Evolutionary conservation across 64 coral and sea anemone genomes (phyloP).

Genomic region (Montipora sp.): DNA sequence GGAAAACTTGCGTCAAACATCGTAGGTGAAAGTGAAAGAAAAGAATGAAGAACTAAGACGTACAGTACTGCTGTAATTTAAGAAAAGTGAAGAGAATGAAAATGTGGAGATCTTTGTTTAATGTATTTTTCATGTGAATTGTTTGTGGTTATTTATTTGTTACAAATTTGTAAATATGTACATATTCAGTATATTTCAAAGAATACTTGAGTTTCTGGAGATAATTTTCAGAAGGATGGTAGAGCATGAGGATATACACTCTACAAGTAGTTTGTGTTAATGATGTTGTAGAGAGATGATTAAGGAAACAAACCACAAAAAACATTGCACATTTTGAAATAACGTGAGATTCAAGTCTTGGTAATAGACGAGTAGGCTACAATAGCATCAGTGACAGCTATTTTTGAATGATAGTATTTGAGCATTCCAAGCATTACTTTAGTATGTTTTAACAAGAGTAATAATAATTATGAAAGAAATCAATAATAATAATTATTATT

Average conservation of each 20-base stretch:
- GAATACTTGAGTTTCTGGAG: constrained; percentile 80
- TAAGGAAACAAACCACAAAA: neutral
- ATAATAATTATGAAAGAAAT: too few species aligned
- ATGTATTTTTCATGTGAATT: neutral
- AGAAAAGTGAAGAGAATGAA: neutral
- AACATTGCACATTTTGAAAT: neutral
- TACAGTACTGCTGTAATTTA: too few species aligned
- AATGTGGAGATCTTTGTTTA: constrained; percentile 11
- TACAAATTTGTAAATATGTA: constrained; percentile 91
- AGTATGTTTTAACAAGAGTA: too few species aligned
- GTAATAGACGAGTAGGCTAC: too few species aligned
- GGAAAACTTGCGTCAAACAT: too few species aligned
- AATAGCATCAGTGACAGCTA: too few species aligned
- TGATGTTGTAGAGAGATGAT: neutral
- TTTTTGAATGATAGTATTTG: too few species aligned
- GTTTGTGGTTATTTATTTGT: constrained; percentile 96
- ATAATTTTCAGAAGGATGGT: constrained; percentile 78
- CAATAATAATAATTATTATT: too few species aligned
- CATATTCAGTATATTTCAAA: constrained; percentile 66
- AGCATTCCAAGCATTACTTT: too few species aligned
- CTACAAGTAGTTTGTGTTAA: neutral
- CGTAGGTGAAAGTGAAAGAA: too few species aligned
- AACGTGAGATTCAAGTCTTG: neutral
- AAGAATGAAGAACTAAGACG: too few species aligned
- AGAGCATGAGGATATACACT: neutral